Percentiles rank a stretch among this genome's conserved stretches.
Evolutionary conservation across 2,888 invertebrate species (phyloP).

Genomic region (Brenthis ino): DNA sequence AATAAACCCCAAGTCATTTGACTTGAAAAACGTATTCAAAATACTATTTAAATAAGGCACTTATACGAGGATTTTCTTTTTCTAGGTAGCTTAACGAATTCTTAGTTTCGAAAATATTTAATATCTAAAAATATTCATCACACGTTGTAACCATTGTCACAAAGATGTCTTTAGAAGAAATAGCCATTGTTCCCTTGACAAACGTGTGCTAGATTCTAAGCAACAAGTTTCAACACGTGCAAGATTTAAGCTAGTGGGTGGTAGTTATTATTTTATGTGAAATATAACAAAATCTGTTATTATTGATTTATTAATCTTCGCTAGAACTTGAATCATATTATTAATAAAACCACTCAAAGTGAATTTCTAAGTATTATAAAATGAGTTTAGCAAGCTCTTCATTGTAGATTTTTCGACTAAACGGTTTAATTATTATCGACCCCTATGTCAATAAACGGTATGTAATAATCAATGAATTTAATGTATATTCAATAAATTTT

Average conservation of each 20-base stretch:
- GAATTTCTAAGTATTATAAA: too few species aligned
- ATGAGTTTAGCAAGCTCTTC: too few species aligned
- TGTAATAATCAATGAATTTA: too few species aligned
- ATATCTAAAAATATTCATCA: constrained; percentile 19
- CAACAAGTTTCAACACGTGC: constrained; percentile 38
- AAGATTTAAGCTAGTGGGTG: constrained; percentile 17
- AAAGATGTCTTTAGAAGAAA: constrained; percentile 23
- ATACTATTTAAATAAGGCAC: too few species aligned
- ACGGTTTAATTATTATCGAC: not conserved
- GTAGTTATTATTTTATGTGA: not conserved
- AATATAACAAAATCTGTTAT: too few species aligned
- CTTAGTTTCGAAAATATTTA: not conserved
- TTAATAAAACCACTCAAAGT: too few species aligned
- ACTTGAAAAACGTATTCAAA: too few species aligned
- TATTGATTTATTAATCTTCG: not conserved
- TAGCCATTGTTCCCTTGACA: constrained; percentile 33
- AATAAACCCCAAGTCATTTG: not conserved
- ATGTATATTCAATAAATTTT: not conserved
- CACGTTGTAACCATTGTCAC: constrained; percentile 30
- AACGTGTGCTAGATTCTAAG: constrained; percentile 32
- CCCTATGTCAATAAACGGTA: not conserved
- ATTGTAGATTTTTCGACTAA: not conserved
- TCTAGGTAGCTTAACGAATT: not conserved
- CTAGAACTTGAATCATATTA: not conserved
- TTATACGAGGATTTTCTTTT: not conserved